Base-by-base conservation (phyloP, 2,113 vertebrate species). In the Labeo rohita region DNA sequence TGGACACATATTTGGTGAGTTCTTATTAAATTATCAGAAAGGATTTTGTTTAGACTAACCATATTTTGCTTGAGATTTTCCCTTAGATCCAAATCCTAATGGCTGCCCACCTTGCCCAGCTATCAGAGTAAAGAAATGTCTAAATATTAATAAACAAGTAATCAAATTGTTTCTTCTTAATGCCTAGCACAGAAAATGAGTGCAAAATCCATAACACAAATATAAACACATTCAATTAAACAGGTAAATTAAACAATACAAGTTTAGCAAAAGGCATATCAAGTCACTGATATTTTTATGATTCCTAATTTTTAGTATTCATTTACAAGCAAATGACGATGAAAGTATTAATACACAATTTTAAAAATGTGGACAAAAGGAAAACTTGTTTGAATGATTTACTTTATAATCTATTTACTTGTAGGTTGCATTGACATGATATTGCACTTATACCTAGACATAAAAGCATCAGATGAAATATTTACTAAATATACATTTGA, bases 11-110 rank as follows among this genome's bases (percentile, higher is more conserved):
- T 43, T 10, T 72, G 36, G 43, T 0, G 36, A 77, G 12, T 18
- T 34, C 7, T 36, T 54, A 18, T 21, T 34, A 52, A 15, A 50
- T 8, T 16, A 50, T 8, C 13, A 49, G 1, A 81, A 3, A 63
- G 0, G 4, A 13, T 43, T 82, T 45, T 34, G 4, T 7, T 54
- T 6, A 77, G 1, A 77, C 75, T 54, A 36, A 89, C 86, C 89
- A 56, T 84, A 88, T 81, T 84, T 88, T 13, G 65, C 43, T 72
- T 82, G 81, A 12, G 81, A 45, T 47, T 77, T 88, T 72, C 76
- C 84, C 54, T 89, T 85, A 15, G 43, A 59, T 12, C 88, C 86
- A 1, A 87, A 66, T 13, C 80, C 86, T 65, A 16, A 36, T 82
- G 81, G 81, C 23, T 80, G 86, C 5, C 49, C 72, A 6, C 77